These are phyloP conservation scores for Cydia splendana DNA, from an alignment of 1,140 invertebrate genomes.

Conservation along the genomic window DNA sequence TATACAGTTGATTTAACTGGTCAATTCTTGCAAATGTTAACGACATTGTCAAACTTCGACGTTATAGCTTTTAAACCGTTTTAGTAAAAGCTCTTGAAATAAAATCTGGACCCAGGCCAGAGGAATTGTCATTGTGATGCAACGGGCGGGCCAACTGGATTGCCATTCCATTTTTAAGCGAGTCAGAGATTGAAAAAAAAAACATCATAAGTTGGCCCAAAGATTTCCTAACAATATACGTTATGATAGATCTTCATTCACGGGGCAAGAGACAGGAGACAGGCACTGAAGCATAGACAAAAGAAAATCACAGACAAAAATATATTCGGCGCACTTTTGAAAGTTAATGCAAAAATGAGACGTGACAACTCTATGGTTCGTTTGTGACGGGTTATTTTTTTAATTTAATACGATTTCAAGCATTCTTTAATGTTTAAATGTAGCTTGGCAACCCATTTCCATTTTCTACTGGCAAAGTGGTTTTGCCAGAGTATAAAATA, in stretches of 20 bases:
- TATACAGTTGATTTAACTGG: not conserved
- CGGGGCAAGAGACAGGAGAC: not conserved
- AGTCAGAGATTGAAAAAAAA: not conserved
- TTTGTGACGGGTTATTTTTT: constrained; percentile 10
- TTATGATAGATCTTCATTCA: not conserved
- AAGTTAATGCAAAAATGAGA: constrained; percentile 3
- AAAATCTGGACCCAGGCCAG: constrained; percentile 23
- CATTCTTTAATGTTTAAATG: not conserved
- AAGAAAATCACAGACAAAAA: constrained; percentile 30
- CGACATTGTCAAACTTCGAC: constrained; percentile 26
- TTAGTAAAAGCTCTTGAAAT: constrained; percentile 21
- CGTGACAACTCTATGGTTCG: constrained; percentile 14
- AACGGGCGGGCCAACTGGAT: constrained; percentile 4
- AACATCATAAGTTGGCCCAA: too few relatives aligned
- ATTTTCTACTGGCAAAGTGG: too few relatives aligned
- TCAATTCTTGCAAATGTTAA: constrained; percentile 24
- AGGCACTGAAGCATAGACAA: constrained; percentile 18
- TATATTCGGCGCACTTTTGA: not conserved
- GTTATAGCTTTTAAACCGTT: constrained; percentile 30
- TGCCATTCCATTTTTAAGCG: not conserved
- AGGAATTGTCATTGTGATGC: constrained; percentile 30
- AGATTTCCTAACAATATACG: not conserved
- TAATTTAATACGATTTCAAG: not conserved
- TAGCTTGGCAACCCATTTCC: too few relatives aligned
- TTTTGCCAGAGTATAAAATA: too few relatives aligned